Base-by-base conservation (phyloP, 2,888 invertebrate species). In the Noctuana brunneofusca region DNA sequence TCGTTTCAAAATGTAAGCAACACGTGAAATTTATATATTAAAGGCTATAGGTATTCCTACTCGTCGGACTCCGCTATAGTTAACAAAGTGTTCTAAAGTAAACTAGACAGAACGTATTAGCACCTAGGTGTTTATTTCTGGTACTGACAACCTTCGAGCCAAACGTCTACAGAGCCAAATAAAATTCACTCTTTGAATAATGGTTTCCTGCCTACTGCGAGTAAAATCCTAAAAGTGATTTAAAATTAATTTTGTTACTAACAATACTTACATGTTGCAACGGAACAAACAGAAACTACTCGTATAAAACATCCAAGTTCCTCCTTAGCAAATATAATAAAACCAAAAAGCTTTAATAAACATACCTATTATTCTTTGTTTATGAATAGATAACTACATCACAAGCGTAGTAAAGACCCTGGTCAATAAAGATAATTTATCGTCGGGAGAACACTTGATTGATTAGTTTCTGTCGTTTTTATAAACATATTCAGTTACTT, bases 141-240 rank as follows among this genome's bases (percentile, higher is more conserved):
- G 41, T 43, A 43, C 41, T 56, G 56, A 56, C 56, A 56, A 56
- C 56, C 56, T 56, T 56, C 56, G n/a, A 14, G 18, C 27, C 56
- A 46, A 46, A 56, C 27, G 43, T 46, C 56, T 46, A 27, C 27
- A 30, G 43, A 56, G 43, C 30, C 27, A 27, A 43, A 46, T 46
- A 46, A 55, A 56, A 43, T 18, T 56, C 43, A 30, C 30, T 18
- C 22, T 12, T 9, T 55, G 54, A 41, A 16, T 55, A 41, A 55
- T 55, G 54, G 16, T 55, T 55, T 55, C 38, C 54, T 55, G 54
- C n/a, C 49, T 22, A n/a, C 12, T 49, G 22, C 49, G n/a, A n/a
- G n/a, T 24, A n/a, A 22, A 43, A 22, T 48, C 22, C 20, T 38
- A 38, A 48, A 14, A 49, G 14, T 24, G 1, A 49, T 24, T 49